Percentiles rank a stretch among this genome's conserved stretches.
Conservation (phyloP, 1,140 invertebrate species). For the Drosophila lacteicornis region DNA sequence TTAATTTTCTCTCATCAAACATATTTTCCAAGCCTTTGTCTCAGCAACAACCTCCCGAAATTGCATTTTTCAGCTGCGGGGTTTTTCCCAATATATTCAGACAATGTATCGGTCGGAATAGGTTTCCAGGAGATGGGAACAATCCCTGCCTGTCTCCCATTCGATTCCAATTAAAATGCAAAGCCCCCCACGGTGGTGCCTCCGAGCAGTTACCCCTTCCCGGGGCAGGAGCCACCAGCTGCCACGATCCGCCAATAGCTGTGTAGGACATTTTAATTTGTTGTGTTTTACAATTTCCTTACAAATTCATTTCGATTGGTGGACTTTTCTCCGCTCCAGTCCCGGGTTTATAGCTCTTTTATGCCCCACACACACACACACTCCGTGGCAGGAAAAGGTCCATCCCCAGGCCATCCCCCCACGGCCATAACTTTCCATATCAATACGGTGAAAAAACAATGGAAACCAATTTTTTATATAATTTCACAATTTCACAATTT, state of each 20-base stretch:
- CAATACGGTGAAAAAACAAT: constrained; percentile 66
- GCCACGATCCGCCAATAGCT: constrained; percentile 9
- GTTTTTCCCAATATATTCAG: neutral
- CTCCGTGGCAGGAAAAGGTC: constrained; percentile 18
- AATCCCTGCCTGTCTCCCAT: neutral
- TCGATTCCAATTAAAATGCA: constrained; percentile 35
- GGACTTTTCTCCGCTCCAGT: neutral
- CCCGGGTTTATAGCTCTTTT: constrained; percentile 30
- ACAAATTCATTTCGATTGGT: constrained; percentile 45
- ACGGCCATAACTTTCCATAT: constrained; percentile 38
- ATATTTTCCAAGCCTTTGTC: neutral
- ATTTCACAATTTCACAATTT: constrained; percentile 57
- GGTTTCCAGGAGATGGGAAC: neutral
- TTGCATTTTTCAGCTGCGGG: neutral
- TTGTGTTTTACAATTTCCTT: constrained; percentile 58
- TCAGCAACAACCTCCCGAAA: neutral
- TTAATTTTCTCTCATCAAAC: neutral
- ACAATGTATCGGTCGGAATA: neutral
- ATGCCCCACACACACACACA: constrained; percentile 1
- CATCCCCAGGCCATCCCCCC: neutral
- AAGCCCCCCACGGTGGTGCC: neutral
- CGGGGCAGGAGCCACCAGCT: neutral
- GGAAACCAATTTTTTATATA: constrained; percentile 61
- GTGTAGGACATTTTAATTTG: constrained; percentile 65
- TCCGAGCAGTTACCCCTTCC: neutral